These are phyloP conservation scores for Leptinotarsa peninsularis DNA, from an alignment of 2,888 invertebrate genomes.

Conservation along the genomic window DNA sequence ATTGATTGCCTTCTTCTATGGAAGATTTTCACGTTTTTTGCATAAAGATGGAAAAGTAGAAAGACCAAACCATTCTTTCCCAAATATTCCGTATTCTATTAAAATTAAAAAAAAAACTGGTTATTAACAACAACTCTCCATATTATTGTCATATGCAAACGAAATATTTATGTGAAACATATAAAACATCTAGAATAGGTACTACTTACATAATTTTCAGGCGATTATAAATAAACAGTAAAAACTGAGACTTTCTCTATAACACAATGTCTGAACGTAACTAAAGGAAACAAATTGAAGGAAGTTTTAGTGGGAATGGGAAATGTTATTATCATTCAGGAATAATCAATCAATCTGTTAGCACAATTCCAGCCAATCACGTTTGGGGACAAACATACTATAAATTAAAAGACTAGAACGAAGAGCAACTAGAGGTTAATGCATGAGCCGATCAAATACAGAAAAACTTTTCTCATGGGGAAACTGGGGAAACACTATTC, in stretches of 20 bases:
- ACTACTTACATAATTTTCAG: constrained; percentile 11
- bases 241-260: not conserved
- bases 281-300: not conserved
- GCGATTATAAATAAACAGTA: constrained; percentile 17
- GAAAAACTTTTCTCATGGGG: constrained; percentile 8
- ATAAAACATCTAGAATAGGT: not conserved
- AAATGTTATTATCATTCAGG: constrained; percentile 32
- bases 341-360: constrained; percentile 34
- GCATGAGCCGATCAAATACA: constrained; percentile 16
- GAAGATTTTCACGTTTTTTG: too few species aligned
- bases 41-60: too few species aligned
- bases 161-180: not conserved
- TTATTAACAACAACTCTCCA: too few species aligned
- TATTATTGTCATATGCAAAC: too few species aligned
- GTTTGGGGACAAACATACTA: constrained; percentile 9
- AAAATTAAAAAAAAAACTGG: too few species aligned
- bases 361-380: constrained; percentile 32
- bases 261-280: not conserved
- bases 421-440: constrained; percentile 29
- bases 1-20: too few species aligned
- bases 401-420: constrained; percentile 23
- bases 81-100: too few species aligned
- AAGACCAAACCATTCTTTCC: too few species aligned
- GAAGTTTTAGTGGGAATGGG: constrained; percentile 40
- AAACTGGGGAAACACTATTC: constrained; percentile 55